Evolutionary conservation across 2,113 vertebrate species (phyloP).

Genomic region (Ovibos moschatus): DNA sequence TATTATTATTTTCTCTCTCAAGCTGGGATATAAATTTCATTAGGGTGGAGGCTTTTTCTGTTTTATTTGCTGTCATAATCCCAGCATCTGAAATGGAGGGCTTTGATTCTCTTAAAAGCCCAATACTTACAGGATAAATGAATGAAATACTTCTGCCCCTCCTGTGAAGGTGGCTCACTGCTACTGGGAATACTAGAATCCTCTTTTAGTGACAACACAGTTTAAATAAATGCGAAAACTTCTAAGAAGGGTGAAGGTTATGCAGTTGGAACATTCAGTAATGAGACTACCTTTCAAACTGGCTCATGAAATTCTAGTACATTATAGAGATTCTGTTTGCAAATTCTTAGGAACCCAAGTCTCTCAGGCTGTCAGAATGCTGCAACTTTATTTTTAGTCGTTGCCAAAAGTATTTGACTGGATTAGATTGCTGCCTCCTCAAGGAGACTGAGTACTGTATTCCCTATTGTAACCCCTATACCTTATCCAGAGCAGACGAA

Average conservation of each 20-base stretch:
- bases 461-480: background rate
- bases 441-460: background rate
- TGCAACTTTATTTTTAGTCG: slow-evolving; percentile 5
- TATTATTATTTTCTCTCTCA: background rate
- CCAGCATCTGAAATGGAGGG: background rate
- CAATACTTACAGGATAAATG: background rate
- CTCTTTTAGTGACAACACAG: background rate
- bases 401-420: background rate
- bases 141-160: background rate
- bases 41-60: background rate
- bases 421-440: background rate
- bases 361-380: background rate
- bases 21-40: background rate
- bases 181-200: background rate
- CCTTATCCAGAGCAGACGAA: background rate
- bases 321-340: background rate
- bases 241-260: background rate
- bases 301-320: background rate
- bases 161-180: background rate
- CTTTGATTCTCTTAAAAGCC: background rate
- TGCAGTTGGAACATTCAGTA: background rate
- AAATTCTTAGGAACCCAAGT: background rate
- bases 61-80: background rate
- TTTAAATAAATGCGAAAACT: background rate
- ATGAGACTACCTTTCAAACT: background rate